Conservation (phyloP, 53 echinoderm and acorn worm genomes). For the Stichopus horrens region DNA sequence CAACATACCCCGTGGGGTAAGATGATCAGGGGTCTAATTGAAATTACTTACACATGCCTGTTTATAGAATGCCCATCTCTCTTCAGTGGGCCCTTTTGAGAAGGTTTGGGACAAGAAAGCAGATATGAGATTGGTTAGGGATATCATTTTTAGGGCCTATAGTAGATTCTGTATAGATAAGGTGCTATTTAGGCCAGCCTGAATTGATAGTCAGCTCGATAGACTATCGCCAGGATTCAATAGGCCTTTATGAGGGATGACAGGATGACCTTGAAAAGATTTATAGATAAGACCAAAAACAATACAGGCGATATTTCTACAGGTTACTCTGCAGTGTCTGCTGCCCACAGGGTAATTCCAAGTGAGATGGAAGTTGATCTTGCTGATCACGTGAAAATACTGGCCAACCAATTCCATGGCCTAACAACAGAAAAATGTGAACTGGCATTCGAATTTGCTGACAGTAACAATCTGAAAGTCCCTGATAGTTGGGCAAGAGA, state of each 20-base stretch:
- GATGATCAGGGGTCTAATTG: not conserved
- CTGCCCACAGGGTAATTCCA: slow-evolving; percentile 8
- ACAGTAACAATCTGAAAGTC: not conserved
- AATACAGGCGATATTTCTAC: not conserved
- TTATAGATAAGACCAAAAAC: not conserved
- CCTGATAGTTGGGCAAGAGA: slow-evolving; percentile 13
- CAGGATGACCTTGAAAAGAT: slow-evolving; percentile 16
- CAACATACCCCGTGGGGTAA: not conserved
- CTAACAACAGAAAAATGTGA: not conserved
- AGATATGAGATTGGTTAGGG: too few relatives aligned
- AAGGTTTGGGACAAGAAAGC: too few relatives aligned
- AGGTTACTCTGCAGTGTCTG: slow-evolving; percentile 14
- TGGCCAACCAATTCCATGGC: slow-evolving; percentile 21
- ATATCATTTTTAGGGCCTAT: too few relatives aligned
- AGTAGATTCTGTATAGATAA: too few relatives aligned
- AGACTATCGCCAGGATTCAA: not conserved
- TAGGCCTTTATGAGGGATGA: not conserved
- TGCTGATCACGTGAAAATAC: not conserved
- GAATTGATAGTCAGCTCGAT: not conserved
- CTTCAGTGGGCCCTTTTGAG: too few relatives aligned
- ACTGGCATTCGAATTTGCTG: slow-evolving; percentile 29
- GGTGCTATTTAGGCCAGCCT: not conserved
- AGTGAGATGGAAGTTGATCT: slow-evolving; percentile 8
- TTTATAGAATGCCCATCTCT: too few relatives aligned
- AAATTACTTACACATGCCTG: not conserved